Conservation (phyloP, 2,113 vertebrate genomes). For the Cephalophus harveyi region DNA sequence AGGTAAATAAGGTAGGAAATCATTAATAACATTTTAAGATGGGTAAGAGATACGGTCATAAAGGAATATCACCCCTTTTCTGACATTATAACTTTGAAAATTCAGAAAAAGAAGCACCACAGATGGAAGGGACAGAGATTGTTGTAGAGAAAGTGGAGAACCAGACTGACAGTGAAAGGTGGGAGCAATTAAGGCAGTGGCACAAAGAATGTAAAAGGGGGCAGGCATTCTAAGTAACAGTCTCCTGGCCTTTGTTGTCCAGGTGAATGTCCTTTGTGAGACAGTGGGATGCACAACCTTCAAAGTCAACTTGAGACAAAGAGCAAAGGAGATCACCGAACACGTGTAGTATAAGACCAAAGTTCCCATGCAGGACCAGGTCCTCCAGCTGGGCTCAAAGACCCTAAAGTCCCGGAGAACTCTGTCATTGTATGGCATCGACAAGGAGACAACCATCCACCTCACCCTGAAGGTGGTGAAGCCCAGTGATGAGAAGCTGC, state of each 20-base stretch:
- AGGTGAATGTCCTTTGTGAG: background rate
- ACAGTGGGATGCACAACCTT: background rate
- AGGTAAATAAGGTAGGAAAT: background rate
- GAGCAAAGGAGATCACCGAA: constrained; percentile 26
- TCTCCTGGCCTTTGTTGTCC: background rate
- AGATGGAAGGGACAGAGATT: background rate
- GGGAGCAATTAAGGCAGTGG: background rate
- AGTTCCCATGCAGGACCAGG: background rate
- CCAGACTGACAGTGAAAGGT: background rate
- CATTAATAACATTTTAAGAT: background rate
- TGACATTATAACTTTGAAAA: background rate
- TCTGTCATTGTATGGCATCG: background rate
- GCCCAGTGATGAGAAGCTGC: constrained; percentile 26
- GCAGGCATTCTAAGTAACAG: background rate
- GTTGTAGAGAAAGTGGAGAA: background rate
- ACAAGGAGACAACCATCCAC: constrained; percentile 23
- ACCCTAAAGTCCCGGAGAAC: background rate
- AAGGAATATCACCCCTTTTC: background rate
- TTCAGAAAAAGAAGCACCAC: background rate
- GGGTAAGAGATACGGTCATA: background rate
- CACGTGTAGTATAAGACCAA: background rate
- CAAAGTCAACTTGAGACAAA: background rate
- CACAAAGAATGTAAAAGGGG: background rate
- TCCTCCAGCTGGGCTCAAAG: constrained; percentile 7
- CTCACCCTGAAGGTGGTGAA: constrained; percentile 37